Evolutionary conservation across 2,113 vertebrate species (phyloP).

Genomic region (Enhydra lutris): DNA sequence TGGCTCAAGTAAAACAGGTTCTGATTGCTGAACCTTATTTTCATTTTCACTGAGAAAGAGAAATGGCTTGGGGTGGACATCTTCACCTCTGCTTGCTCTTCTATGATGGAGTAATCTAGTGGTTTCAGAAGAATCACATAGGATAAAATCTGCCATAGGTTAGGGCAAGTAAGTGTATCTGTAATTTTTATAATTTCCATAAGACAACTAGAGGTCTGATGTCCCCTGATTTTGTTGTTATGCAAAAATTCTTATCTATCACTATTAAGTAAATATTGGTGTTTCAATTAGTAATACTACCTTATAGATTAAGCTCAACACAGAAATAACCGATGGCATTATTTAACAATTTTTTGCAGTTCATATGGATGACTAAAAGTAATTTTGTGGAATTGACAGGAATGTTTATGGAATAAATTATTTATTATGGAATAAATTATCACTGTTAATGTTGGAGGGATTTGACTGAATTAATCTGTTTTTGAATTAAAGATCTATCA

Average conservation of each 20-base stretch:
- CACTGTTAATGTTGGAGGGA: background rate
- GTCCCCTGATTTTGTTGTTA: background rate
- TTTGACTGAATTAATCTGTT: background rate
- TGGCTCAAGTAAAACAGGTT: background rate
- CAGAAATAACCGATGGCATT: background rate
- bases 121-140: background rate
- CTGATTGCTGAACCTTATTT: background rate
- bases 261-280: background rate
- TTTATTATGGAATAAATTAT: background rate
- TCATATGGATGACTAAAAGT: background rate
- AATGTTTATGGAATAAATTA: background rate
- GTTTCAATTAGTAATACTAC: background rate
- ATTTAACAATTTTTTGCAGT: conserved; percentile 14
- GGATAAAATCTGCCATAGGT: background rate
- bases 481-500: background rate
- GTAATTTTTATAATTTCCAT: background rate
- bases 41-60: conserved; percentile 5
- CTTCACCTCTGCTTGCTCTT: background rate
- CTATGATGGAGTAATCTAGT: background rate
- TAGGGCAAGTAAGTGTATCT: background rate
- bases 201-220: background rate
- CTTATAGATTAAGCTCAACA: background rate
- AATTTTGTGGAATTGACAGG: background rate
- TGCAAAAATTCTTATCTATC: background rate
- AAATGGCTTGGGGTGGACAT: background rate